Evolutionary conservation across 2,797 vertebrate species (phyloP).

Genomic region (Discoglossus pictus): DNA sequence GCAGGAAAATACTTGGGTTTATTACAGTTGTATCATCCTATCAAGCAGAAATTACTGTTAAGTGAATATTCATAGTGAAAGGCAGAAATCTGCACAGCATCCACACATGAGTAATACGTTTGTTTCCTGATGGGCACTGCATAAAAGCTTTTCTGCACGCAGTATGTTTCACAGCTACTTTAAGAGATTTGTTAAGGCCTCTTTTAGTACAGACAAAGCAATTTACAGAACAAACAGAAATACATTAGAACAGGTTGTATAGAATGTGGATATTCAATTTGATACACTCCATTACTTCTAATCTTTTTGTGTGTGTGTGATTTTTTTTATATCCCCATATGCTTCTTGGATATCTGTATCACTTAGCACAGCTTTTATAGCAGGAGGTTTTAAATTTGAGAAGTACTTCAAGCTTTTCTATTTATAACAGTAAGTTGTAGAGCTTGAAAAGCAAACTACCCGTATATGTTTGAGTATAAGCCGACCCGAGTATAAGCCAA

Average conservation of each 20-base stretch:
- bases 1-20: constrained; percentile 38
- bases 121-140: constrained; percentile 34
- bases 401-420: too few species aligned
- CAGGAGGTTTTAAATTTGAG: background rate
- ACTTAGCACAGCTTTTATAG: constrained; percentile 7
- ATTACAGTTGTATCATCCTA: constrained; percentile 39
- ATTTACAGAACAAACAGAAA: constrained; percentile 28
- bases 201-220: constrained; percentile 44
- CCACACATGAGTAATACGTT: constrained; percentile 34
- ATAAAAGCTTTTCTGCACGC: constrained; percentile 24
- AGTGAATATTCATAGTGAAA: constrained; percentile 52
- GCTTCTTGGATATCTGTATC: too few species aligned
- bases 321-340: too few species aligned
- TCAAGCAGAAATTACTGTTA: constrained; percentile 22
- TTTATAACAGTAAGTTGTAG: too few species aligned
- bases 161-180: constrained; percentile 27
- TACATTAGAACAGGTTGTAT: constrained; percentile 38
- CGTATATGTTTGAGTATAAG: too few species aligned
- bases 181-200: constrained; percentile 43
- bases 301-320: too few species aligned
- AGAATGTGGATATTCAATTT: constrained; percentile 30
- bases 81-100: constrained; percentile 41
- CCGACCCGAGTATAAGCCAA: too few species aligned
- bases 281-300: constrained; percentile 1
- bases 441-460: too few species aligned